Evolutionary conservation across 2,797 vertebrate species (phyloP).

Genomic region (Rachycentron canadum): DNA sequence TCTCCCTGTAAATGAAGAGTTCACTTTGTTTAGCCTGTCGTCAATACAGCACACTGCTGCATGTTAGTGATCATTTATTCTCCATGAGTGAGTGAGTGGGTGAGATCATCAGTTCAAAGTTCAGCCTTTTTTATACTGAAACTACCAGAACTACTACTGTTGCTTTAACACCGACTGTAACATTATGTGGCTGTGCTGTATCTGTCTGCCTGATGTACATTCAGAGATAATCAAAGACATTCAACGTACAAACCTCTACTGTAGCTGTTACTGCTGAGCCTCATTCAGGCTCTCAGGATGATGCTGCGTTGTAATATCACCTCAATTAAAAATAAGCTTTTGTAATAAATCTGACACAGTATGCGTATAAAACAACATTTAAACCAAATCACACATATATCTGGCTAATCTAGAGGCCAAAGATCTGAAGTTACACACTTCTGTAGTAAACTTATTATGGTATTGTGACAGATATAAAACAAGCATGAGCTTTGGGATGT

Average conservation of each 20-base stretch:
- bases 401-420: not conserved
- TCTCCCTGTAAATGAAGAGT: slow-evolving; percentile 5
- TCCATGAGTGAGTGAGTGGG: not conserved
- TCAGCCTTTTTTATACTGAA: not conserved
- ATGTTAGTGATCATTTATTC: slow-evolving; percentile 14
- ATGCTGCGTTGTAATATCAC: not conserved
- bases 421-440: not conserved
- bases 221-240: not conserved
- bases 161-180: not conserved
- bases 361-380: not conserved
- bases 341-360: no score
- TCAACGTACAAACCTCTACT: not conserved
- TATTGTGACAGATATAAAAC: not conserved
- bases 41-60: slow-evolving; percentile 12
- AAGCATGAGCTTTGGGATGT: not conserved
- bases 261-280: not conserved
- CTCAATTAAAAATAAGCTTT: no score
- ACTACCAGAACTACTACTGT: not conserved
- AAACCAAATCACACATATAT: not conserved
- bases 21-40: slow-evolving; percentile 1
- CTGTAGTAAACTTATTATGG: not conserved
- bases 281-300: not conserved
- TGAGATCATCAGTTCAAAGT: no score
- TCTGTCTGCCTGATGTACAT: not conserved
- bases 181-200: not conserved